phyloP scores from a whole-genome alignment of 1,140 invertebrate species.

The Harlomillsia oculata region DNA sequence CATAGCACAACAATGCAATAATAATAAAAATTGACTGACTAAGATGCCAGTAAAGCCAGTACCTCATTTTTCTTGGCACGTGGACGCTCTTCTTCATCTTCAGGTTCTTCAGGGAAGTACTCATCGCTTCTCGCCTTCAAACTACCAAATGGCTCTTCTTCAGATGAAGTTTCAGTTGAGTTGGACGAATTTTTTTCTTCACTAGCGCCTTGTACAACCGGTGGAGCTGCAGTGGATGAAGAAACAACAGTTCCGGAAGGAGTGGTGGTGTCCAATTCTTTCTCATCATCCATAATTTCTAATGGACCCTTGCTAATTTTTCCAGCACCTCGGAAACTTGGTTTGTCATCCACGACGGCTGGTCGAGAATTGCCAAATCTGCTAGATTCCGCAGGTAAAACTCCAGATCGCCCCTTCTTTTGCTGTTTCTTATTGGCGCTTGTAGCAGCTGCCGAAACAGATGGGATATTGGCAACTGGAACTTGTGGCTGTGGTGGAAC shows the following conservation, averaged over 20 bases:
- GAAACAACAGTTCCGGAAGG: neutral
- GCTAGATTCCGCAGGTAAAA: constrained; percentile 1
- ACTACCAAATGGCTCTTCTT: constrained; percentile 22
- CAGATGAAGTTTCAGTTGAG: constrained; percentile 21
- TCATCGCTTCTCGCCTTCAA: constrained; percentile 23
- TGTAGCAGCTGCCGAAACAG: neutral
- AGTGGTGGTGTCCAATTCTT: constrained; percentile 8
- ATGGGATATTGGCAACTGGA: neutral
- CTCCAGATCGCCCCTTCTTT: constrained; percentile 5
- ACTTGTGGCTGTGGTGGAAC: neutral
- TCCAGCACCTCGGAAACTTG: constrained; percentile 16
- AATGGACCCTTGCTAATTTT: constrained; percentile 33
- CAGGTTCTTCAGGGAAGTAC: constrained; percentile 25
- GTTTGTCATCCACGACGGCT: constrained; percentile 4
- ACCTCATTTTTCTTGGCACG: constrained; percentile 9
- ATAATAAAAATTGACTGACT: too few species aligned
- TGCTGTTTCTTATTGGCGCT: constrained; percentile 6
- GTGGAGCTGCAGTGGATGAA: neutral
- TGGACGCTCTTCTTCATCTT: constrained; percentile 9
- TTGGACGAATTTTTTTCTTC: neutral
- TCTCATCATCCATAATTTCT: constrained; percentile 22
- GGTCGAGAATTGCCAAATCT: constrained; percentile 11
- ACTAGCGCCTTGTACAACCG: constrained; percentile 6
- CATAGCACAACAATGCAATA: too few species aligned
- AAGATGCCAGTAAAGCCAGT: too few species aligned